These are phyloP conservation scores for Tetraodon nigroviridis DNA, from an alignment of 2,113 vertebrate genomes.

Conservation along the genomic window DNA sequence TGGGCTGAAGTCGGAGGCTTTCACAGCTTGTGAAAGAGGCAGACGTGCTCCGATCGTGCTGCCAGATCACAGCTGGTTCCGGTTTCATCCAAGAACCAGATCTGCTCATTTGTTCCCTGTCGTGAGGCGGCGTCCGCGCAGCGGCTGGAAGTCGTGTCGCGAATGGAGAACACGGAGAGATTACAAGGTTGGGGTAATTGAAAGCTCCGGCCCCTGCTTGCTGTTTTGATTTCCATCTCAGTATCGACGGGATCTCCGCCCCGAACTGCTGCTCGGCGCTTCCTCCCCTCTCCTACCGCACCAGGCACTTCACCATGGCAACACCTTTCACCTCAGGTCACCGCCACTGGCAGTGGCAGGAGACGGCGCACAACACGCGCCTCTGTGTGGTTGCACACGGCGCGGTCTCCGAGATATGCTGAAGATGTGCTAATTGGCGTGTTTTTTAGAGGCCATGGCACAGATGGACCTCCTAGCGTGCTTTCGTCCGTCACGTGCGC, in stretches of 20 bases:
- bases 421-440: conserved; percentile 46
- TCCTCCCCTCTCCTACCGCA: conserved; percentile 39
- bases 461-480: conserved; percentile 64
- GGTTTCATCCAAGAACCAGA: conserved; percentile 37
- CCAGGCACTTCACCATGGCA: conserved; percentile 53
- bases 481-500: not conserved
- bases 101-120: conserved; percentile 33
- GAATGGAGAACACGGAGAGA: conserved; percentile 40
- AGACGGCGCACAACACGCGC: conserved; percentile 9
- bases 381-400: no score
- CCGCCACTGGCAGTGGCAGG: conserved; percentile 23
- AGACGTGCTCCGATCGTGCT: conserved; percentile 12
- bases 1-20: conserved; percentile 11
- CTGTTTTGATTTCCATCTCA: conserved; percentile 13
- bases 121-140: conserved; percentile 25
- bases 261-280: conserved; percentile 13
- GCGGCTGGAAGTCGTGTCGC: conserved; percentile 20
- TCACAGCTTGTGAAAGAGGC: conserved; percentile 26
- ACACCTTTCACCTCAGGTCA: conserved; percentile 54
- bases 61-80: conserved; percentile 30
- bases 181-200: conserved; percentile 32
- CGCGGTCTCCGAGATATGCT: conserved; percentile 12
- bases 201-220: conserved; percentile 9
- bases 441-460: conserved; percentile 38
- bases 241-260: conserved; percentile 24